These are phyloP conservation scores for Tetranychus urticae DNA, from an alignment of 1,140 invertebrate species.

Conservation along the genomic window DNA sequence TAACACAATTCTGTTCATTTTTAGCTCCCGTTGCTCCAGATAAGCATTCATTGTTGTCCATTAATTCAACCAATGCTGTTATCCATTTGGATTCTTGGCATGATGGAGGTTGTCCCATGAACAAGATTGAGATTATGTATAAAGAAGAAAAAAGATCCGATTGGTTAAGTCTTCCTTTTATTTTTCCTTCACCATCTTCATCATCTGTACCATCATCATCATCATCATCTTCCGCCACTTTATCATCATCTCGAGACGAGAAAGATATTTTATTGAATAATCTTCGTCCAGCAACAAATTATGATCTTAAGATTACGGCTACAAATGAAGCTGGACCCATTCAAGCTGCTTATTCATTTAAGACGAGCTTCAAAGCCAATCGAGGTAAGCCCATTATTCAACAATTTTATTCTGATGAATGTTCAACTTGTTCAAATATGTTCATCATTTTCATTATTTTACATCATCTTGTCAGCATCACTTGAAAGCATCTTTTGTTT, in stretches of 20 bases:
- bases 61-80: constrained; percentile 40
- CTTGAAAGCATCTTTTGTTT: no score
- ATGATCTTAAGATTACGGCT: constrained; percentile 59
- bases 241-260: neutral
- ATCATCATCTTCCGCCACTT: neutral
- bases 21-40: constrained; percentile 13
- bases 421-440: no score
- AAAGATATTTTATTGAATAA: constrained; percentile 23
- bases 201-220: no score
- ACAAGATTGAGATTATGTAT: neutral
- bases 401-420: no score
- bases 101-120: constrained; percentile 49
- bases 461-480: no score
- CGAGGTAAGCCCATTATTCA: neutral
- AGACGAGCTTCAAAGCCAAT: constrained; percentile 22
- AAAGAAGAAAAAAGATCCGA: neutral
- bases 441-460: no score
- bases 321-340: constrained; percentile 76
- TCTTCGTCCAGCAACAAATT: constrained; percentile 52
- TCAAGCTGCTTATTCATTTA: constrained; percentile 54
- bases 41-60: constrained; percentile 23
- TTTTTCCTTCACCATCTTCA: neutral
- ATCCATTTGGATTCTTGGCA: constrained; percentile 49
- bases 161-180: neutral
- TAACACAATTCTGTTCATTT: no score